These are phyloP conservation scores for Nannoperca obscura DNA, from an alignment of 2,797 vertebrate genomes.

Conservation along the genomic window DNA sequence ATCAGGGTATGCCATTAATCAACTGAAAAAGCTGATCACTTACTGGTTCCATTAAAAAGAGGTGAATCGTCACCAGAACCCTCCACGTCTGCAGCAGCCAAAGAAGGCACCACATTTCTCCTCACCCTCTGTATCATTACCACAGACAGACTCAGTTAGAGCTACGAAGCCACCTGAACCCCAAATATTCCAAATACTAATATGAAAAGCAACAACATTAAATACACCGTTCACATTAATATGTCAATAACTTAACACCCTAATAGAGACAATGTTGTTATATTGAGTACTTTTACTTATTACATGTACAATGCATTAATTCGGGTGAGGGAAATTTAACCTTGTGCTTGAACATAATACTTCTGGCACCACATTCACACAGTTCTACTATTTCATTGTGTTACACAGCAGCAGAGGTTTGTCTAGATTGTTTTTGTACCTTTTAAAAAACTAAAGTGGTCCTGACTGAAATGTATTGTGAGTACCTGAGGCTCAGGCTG, in stretches of 20 bases:
- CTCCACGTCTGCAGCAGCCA: conserved; percentile 34
- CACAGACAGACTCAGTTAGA: conserved; percentile 19
- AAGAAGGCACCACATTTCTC: conserved; percentile 35
- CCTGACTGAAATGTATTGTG: neutral
- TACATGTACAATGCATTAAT: neutral
- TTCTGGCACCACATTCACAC: neutral
- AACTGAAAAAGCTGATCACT: conserved; percentile 2
- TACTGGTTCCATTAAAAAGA: conserved; percentile 65
- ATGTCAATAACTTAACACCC: neutral
- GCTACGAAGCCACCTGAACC: neutral
- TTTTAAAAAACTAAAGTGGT: no score
- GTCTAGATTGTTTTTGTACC: no score
- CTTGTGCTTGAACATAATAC: neutral
- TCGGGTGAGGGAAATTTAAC: neutral
- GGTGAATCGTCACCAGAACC: conserved; percentile 52
- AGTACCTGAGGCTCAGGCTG: conserved; percentile 40
- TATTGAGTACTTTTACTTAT: neutral
- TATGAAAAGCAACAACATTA: neutral
- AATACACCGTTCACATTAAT: neutral
- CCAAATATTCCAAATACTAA: neutral
- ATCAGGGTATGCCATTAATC: neutral
- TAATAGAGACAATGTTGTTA: neutral
- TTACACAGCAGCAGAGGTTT: no score
- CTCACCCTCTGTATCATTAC: conserved; percentile 62
- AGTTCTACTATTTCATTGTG: neutral